phyloP scores from a whole-genome alignment of 2,797 vertebrate species.

The Caiman crocodilus region DNA sequence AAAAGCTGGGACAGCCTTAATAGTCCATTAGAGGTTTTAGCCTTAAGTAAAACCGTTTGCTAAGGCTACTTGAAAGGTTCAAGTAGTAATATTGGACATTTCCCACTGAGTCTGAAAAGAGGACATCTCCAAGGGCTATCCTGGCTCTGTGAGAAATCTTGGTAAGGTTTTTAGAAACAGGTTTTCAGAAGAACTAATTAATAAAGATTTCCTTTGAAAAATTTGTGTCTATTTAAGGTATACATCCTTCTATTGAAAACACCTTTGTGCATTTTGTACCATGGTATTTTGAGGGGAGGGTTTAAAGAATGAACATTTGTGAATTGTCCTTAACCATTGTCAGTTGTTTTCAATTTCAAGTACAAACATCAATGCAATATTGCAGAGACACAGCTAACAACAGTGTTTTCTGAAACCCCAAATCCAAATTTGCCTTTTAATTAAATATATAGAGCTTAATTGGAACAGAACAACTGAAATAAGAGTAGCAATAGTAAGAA shows the following conservation, averaged over 20 bases:
- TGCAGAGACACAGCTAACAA: not conserved
- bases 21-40: slow-evolving; percentile 65
- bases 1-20: slow-evolving; percentile 66
- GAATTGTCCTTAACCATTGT: slow-evolving; percentile 26
- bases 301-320: slow-evolving; percentile 58
- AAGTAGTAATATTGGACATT: not conserved
- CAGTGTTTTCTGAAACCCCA: slow-evolving; percentile 11
- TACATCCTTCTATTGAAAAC: slow-evolving; percentile 1
- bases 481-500: not conserved
- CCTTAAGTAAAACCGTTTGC: slow-evolving; percentile 54
- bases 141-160: not conserved
- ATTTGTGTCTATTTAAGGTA: slow-evolving; percentile 6
- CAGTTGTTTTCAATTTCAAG: slow-evolving; percentile 52
- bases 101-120: slow-evolving; percentile 8
- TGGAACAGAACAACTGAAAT: not conserved
- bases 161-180: not conserved
- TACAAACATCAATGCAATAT: slow-evolving; percentile 30
- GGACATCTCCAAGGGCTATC: not conserved
- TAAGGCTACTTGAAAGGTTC: slow-evolving; percentile 46
- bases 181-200: not conserved
- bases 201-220: slow-evolving; percentile 25
- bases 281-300: not conserved
- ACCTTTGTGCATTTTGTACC: slow-evolving; percentile 16
- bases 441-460: slow-evolving; percentile 8
- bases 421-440: not conserved